phyloP scores from a whole-genome alignment of 2,888 invertebrate species.

The Macaria liturata region DNA sequence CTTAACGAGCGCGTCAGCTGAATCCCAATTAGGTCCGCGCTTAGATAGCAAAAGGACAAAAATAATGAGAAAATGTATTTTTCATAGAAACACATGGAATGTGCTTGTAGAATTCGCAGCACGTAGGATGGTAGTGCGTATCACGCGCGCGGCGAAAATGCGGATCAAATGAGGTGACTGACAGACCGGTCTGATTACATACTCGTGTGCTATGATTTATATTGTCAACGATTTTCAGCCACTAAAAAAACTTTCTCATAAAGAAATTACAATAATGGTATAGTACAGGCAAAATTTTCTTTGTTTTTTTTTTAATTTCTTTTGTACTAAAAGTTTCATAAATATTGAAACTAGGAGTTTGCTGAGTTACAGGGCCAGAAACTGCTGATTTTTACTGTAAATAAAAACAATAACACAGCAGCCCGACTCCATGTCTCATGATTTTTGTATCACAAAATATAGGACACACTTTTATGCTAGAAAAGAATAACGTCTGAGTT shows the following conservation, averaged over 20 bases:
- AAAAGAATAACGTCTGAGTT: no score
- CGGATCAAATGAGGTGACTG: slow-evolving; percentile 28
- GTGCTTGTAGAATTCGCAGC: slow-evolving; percentile 20
- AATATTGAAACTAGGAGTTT: no score
- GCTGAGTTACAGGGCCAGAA: no score
- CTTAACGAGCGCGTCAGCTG: slow-evolving; percentile 16
- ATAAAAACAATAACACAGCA: no score
- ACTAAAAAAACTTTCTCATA: background rate
- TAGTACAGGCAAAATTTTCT: background rate
- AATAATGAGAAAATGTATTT: slow-evolving; percentile 29
- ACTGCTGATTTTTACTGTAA: no score
- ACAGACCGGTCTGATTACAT: slow-evolving; percentile 24
- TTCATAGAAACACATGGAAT: slow-evolving; percentile 30
- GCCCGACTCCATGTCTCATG: no score
- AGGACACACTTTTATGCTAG: no score
- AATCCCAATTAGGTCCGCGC: slow-evolving; percentile 22
- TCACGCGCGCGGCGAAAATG: slow-evolving; percentile 25
- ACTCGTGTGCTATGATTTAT: slow-evolving; percentile 18
- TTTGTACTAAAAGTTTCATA: background rate
- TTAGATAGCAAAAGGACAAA: slow-evolving; percentile 14
- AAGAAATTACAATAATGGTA: no score
- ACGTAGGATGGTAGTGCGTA: slow-evolving; percentile 27
- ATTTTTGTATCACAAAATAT: no score
- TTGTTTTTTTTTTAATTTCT: background rate
- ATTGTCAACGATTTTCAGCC: slow-evolving; percentile 2